These are phyloP conservation scores for Axinella damicornis DNA, from an alignment of 37 sponge, comb jelly and placozoan genomes.

Conservation along the genomic window DNA sequence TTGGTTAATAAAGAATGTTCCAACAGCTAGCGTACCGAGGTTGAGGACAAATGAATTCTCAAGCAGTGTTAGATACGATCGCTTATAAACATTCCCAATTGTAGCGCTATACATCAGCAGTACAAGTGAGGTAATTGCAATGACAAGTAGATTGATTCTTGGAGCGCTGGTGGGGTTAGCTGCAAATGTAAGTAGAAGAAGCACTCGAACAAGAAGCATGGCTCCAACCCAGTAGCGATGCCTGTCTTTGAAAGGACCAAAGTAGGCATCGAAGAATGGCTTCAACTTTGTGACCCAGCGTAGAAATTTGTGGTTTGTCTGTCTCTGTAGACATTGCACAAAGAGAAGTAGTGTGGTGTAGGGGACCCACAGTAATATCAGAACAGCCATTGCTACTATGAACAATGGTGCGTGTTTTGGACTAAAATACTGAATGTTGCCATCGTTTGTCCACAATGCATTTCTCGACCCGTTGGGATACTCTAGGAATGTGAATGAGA, in stretches of 20 bases:
- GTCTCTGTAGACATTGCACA: background rate
- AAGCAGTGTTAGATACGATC: background rate
- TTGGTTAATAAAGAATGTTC: background rate
- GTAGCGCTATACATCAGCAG: background rate
- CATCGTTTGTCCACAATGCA: constrained; percentile 16
- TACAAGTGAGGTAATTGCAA: background rate
- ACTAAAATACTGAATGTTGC: constrained; percentile 11
- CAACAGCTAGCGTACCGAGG: background rate
- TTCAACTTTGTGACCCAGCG: background rate
- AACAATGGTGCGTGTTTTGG: constrained; percentile 7
- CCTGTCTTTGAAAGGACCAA: constrained; percentile 18
- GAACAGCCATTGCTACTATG: background rate
- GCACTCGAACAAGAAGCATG: constrained; percentile 22
- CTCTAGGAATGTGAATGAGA: constrained; percentile 9
- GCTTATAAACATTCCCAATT: background rate
- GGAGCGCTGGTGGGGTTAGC: background rate
- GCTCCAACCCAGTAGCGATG: constrained; percentile 35
- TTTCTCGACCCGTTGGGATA: background rate
- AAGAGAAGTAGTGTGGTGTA: constrained; percentile 24
- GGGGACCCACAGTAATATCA: constrained; percentile 10
- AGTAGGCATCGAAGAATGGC: constrained; percentile 41
- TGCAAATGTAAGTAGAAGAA: background rate
- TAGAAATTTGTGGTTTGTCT: too few relatives aligned
- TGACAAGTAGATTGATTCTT: background rate
- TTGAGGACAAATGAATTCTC: background rate